Percentiles rank a stretch among this genome's conserved stretches.
Evolutionary conservation across 1,140 invertebrate genomes (phyloP).

Genomic region (Aporrectodea caliginosa): DNA sequence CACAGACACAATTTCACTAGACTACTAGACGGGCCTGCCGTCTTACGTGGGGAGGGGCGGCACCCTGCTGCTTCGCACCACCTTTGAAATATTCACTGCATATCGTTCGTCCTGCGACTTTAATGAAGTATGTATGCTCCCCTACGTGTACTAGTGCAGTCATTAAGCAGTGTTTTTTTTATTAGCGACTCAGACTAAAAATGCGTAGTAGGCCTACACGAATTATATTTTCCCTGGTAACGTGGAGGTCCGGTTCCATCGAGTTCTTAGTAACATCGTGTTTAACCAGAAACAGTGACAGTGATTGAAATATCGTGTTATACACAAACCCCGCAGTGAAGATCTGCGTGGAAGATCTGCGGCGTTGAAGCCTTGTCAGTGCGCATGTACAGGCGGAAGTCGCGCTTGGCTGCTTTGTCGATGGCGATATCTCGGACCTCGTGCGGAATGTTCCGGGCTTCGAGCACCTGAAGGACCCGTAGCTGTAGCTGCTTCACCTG

Average conservation of each 20-base stretch:
- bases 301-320: neutral
- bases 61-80: no score
- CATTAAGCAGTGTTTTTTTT: neutral
- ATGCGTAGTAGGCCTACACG: no score
- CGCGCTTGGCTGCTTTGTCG: neutral
- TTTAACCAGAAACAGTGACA: neutral
- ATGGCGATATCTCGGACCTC: neutral
- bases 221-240: no score
- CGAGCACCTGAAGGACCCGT: neutral
- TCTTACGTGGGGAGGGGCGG: no score
- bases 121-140: no score
- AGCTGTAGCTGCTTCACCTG: neutral
- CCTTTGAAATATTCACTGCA: no score
- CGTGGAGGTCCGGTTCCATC: neutral
- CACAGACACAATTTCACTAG: no score
- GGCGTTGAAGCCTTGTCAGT: neutral
- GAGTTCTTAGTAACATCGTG: neutral
- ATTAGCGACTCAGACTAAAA: neutral
- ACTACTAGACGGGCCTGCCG: no score
- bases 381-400: neutral
- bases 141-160: no score
- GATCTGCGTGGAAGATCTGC: neutral
- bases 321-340: neutral
- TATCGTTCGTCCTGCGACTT: no score
- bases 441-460: neutral